A percentile compares a stretch with the other conserved stretches of the same genome.
phyloP scores from a whole-genome alignment of 2,797 vertebrate species.

The Chaetophractus vellerosus region DNA sequence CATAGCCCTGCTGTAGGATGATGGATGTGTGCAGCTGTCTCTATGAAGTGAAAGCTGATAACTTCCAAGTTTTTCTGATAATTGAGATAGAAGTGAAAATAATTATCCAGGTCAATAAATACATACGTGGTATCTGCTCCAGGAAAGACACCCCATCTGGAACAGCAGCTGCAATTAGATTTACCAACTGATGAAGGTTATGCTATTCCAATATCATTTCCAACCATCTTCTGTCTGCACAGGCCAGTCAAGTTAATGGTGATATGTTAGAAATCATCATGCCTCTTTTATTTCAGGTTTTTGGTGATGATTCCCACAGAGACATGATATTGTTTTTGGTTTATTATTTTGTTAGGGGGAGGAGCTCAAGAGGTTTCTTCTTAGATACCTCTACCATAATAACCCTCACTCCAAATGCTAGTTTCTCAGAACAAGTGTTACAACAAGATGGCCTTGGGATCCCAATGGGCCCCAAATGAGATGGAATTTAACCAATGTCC shows the following conservation, averaged over 20 bases:
- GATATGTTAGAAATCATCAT: background rate
- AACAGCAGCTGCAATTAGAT: constrained; percentile 14
- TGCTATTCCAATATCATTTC: constrained; percentile 31
- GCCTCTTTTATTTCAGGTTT: background rate
- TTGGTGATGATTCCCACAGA: background rate
- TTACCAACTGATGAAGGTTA: constrained; percentile 56
- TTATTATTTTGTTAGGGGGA: constrained; percentile 12
- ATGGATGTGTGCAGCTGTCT: background rate
- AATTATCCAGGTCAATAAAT: background rate
- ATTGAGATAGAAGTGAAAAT: constrained; percentile 12
- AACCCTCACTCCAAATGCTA: background rate
- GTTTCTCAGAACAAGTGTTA: background rate
- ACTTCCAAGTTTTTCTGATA: constrained; percentile 37
- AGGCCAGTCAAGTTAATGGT: background rate
- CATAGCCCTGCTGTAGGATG: background rate
- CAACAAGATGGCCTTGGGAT: background rate
- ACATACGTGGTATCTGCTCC: background rate
- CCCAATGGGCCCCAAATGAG: background rate
- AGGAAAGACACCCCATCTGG: constrained; percentile 63
- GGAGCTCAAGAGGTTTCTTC: background rate
- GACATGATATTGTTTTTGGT: background rate
- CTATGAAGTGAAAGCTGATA: constrained; percentile 1
- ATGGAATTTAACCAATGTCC: background rate
- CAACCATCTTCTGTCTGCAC: background rate
- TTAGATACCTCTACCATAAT: background rate